A percentile compares a stretch with the other conserved stretches of the same genome.
These are phyloP conservation scores for Sinosuthora webbiana DNA, from an alignment of 2,113 vertebrate species.

Conservation along the genomic window DNA sequence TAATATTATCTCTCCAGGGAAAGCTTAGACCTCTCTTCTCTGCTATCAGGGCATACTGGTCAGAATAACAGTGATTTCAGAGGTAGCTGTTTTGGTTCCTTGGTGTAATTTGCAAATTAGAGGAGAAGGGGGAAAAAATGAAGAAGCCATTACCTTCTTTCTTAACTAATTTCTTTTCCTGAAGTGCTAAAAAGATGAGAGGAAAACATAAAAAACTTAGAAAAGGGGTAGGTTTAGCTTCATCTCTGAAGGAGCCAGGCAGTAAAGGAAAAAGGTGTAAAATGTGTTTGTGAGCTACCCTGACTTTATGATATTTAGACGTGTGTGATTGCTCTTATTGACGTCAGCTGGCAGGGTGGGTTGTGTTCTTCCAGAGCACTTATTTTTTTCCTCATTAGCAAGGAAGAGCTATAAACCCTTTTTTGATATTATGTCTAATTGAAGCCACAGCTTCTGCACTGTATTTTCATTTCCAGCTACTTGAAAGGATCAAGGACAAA, in stretches of 20 bases:
- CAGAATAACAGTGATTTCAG: not conserved
- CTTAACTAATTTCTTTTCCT: not conserved
- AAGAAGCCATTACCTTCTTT: not conserved
- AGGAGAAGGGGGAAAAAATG: accelerated
- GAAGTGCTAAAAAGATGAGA: not conserved
- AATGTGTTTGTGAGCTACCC: not conserved
- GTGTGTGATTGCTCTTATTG: not conserved
- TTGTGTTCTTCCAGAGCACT: constrained; percentile 3
- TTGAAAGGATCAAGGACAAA: constrained; percentile 46
- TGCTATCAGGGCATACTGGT: not conserved
- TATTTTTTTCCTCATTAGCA: not conserved
- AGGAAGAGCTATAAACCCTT: not conserved
- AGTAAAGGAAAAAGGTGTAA: not conserved
- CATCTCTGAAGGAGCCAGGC: not conserved
- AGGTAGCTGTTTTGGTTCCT: not conserved
- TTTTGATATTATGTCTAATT: constrained; percentile 24
- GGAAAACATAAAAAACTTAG: not conserved
- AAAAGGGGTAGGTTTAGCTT: not conserved
- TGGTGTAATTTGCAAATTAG: not conserved
- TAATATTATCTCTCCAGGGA: not conserved
- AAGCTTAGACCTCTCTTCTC: not conserved
- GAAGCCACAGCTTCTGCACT: not conserved
- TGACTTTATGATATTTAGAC: not conserved
- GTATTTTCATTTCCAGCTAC: constrained; percentile 31
- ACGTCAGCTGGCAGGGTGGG: not conserved